A percentile compares a stretch with the other conserved stretches of the same genome.
phyloP scores from a whole-genome alignment of 2,113 vertebrate genomes.

The Indicator indicator region DNA sequence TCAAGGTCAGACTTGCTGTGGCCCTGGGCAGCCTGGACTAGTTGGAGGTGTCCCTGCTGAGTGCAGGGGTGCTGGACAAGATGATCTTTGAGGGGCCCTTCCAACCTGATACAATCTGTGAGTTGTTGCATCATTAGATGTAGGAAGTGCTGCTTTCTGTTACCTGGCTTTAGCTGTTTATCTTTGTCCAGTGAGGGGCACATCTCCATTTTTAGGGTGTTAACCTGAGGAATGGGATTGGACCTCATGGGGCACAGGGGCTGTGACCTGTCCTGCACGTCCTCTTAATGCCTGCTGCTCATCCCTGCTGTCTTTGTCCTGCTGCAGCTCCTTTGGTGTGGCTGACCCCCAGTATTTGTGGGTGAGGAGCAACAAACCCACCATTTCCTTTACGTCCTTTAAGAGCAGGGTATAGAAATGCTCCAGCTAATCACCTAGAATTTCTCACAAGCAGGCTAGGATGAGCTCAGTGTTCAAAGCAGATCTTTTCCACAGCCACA shows the following conservation, averaged over 20 bases:
- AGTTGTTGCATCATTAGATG: not conserved
- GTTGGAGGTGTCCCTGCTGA: no score
- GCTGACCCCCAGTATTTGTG: not conserved
- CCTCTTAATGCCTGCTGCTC: not conserved
- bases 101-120: no score
- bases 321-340: rapidly evolving
- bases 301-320: not conserved
- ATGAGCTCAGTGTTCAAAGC: not conserved
- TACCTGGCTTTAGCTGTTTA: not conserved
- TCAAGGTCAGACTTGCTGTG: no score
- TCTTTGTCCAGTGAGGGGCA: not conserved
- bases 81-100: no score
- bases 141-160: not conserved
- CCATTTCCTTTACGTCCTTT: rapidly evolving
- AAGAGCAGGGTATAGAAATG: not conserved
- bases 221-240: not conserved
- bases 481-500: rapidly evolving
- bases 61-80: no score
- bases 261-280: not conserved
- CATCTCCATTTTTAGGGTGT: rapidly evolving
- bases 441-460: not conserved
- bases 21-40: no score
- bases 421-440: rapidly evolving
- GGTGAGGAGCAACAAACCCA: not conserved
- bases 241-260: not conserved